These are phyloP conservation scores for Nibea coibor DNA, from an alignment of 2,113 vertebrate genomes.

Conservation along the genomic window DNA sequence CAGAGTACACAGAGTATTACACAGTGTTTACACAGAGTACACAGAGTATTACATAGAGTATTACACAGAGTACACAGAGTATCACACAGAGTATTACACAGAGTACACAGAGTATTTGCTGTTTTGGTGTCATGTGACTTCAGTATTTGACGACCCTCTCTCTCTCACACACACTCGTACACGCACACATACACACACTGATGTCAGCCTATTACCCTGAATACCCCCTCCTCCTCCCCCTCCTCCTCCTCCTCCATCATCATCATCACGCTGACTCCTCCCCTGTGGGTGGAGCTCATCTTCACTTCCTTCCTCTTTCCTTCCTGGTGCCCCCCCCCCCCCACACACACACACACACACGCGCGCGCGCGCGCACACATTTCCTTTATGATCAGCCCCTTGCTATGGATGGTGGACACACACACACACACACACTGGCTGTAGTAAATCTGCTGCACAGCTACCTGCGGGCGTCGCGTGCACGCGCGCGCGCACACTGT, in stretches of 20 bases:
- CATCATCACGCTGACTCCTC: slow-evolving; percentile 44
- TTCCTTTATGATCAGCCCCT: background rate
- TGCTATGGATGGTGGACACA: too few relatives aligned
- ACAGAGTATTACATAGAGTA: too few relatives aligned
- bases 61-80: too few relatives aligned
- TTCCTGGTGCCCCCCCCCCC: slow-evolving; percentile 22
- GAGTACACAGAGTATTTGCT: too few relatives aligned
- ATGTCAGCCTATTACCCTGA: slow-evolving; percentile 61
- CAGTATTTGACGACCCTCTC: too few relatives aligned
- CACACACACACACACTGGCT: background rate
- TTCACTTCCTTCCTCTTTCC: slow-evolving; percentile 34
- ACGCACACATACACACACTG: slow-evolving; percentile 29
- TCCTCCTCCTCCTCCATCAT: too few relatives aligned
- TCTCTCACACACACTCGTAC: background rate
- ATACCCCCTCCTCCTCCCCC: slow-evolving; percentile 12
- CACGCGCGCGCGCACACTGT: slow-evolving; percentile 6
- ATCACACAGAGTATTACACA: background rate
- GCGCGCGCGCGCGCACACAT: background rate
- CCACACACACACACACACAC: slow-evolving; percentile 17
- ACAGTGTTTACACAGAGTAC: too few relatives aligned
- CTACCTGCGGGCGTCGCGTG: slow-evolving; percentile 30
- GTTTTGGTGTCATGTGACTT: too few relatives aligned
- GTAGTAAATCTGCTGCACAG: slow-evolving; percentile 60
- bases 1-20: too few relatives aligned
- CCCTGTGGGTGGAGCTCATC: slow-evolving; percentile 50